Evolutionary conservation across 2,888 invertebrate species (phyloP), one percentile per base, ranked within the genome.

Genomic region (Odontocerum albicorne): DNA sequence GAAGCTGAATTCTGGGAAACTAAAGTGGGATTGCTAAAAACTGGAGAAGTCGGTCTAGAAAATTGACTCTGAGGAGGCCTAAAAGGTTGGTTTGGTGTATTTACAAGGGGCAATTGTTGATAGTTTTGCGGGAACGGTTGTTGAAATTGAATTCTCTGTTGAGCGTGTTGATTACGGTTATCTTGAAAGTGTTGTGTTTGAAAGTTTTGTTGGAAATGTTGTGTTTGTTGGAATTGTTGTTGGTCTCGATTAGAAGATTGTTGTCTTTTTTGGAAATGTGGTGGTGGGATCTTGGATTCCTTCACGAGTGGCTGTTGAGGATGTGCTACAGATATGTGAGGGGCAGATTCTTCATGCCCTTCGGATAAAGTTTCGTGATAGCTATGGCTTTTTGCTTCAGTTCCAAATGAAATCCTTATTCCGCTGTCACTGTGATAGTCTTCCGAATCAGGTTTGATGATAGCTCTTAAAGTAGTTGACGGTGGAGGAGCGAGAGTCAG

Each of bases 391-490:
- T 63, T 60, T 55, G 81, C 79, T 61, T 87, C 85, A 55, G 79
- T 84, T 1, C 90, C 91, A 64, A 92, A 92, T 4, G 91, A 90
- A 1, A 92, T 86, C 66, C 87, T 88, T 1, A 92, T 86, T 45
- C 89, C 90, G 63, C 88, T 88, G 59, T 87, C 84, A 58, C 87
- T 87, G 64, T 92, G 90, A 64, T 87, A 92, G 10, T 84, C 80
- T 71, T 92, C 91, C 2, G 92, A 92, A 65, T 92, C 92, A 0
- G 92, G 92, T 64, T 88, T 87, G 46, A 93, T 92, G 32, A 93
- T 86, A 1, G 92, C 88, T 66, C 92, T 78, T 46, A 92, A 70
- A 1, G 92, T 92, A 0, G 93, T 93, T 0, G 88, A 85, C 55
- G 84, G 83, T 42, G 83, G 81, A 2, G 84, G 76, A 1, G 81